phyloP scores from a whole-genome alignment of 2,113 vertebrate genomes.

The Salvelinus fontinalis region DNA sequence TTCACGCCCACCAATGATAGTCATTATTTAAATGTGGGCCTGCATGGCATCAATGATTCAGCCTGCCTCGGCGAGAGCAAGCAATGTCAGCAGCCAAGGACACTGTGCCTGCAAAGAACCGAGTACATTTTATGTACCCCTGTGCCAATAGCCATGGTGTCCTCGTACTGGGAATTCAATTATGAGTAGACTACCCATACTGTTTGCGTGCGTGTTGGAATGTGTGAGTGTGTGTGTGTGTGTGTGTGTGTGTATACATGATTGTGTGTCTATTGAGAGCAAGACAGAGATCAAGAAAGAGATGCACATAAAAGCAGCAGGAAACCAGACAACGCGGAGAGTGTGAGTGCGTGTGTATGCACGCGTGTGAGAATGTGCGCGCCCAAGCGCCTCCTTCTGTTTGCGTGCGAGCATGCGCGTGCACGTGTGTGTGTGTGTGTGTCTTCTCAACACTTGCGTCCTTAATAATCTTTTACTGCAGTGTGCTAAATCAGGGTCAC shows the following conservation, averaged over 20 bases:
- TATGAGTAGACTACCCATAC: background rate
- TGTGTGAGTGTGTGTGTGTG: background rate
- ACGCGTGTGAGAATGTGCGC: too few species aligned
- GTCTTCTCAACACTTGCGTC: background rate
- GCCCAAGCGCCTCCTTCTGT: background rate
- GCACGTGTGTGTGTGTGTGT: background rate
- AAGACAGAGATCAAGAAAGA: background rate
- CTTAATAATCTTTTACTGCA: background rate
- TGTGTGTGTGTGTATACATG: background rate
- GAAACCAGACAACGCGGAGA: background rate
- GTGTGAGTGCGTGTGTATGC: background rate
- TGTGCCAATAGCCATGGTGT: slow-evolving; percentile 7
- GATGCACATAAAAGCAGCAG: background rate
- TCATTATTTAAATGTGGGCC: slow-evolving; percentile 31
- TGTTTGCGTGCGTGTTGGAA: background rate
- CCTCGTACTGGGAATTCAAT: slow-evolving; percentile 4
- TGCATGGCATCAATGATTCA: slow-evolving; percentile 29
- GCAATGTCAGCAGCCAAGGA: slow-evolving; percentile 21
- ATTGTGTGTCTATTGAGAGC: background rate
- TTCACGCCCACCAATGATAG: slow-evolving; percentile 32
- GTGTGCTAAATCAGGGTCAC: too few species aligned
- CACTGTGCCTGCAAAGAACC: background rate
- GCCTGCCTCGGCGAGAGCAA: background rate
- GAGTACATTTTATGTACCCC: background rate
- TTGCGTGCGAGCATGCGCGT: background rate